Percentiles rank a stretch among this genome's conserved stretches.
Conservation (phyloP, 2,888 invertebrate species). For the Cerastoderma edule region DNA sequence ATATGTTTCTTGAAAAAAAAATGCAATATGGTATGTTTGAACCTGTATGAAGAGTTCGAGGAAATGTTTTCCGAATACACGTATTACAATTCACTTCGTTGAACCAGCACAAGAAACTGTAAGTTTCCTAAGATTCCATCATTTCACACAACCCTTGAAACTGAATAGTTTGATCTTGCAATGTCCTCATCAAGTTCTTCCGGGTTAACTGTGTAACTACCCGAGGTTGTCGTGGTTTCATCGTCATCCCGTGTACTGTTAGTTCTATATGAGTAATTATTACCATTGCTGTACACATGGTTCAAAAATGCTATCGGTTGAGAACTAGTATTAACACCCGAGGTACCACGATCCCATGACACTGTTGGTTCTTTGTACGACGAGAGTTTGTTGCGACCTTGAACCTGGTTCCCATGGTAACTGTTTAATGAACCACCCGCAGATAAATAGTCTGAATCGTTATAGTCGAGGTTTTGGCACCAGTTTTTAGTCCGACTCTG, state of each 20-base stretch:
- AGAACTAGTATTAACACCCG: conserved; percentile 35
- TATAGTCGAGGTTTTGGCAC: conserved; percentile 39
- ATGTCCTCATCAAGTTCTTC: conserved; percentile 65
- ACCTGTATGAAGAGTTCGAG: background rate
- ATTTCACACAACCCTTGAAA: conserved; percentile 29
- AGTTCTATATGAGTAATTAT: conserved; percentile 39
- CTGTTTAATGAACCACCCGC: conserved; percentile 26
- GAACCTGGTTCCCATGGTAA: conserved; percentile 28
- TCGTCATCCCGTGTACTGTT: conserved; percentile 59
- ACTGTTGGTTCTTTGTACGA: conserved; percentile 30
- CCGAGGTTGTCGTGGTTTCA: conserved; percentile 77
- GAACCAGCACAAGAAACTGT: background rate
- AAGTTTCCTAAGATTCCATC: background rate
- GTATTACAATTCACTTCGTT: conserved; percentile 8
- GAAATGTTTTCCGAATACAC: background rate
- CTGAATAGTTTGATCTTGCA: conserved; percentile 35
- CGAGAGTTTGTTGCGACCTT: conserved; percentile 37
- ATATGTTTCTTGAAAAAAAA: background rate
- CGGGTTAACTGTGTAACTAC: conserved; percentile 72
- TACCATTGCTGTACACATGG: conserved; percentile 36
- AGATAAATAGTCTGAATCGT: conserved; percentile 56
- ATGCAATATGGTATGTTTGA: conserved; percentile 23
- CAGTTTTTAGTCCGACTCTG: conserved; percentile 42
- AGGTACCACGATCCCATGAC: conserved; percentile 23
- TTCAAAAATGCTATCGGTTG: conserved; percentile 44